These are phyloP conservation scores for Cervus canadensis DNA, from an alignment of 2,113 vertebrate genomes.

Conservation along the genomic window DNA sequence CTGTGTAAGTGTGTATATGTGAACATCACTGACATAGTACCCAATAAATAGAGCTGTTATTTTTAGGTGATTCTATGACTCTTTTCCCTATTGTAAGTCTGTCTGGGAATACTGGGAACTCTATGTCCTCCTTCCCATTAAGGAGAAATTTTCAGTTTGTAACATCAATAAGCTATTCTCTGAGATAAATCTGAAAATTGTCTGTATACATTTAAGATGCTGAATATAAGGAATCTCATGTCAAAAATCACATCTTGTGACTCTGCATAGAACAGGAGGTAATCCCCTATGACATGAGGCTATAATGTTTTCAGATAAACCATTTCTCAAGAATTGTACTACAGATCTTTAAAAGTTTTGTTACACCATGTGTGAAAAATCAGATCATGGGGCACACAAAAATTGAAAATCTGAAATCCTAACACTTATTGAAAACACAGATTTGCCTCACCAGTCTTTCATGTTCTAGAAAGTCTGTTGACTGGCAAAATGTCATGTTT, in stretches of 20 bases:
- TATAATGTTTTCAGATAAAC: background rate
- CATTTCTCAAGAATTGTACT: background rate
- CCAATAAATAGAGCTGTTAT: background rate
- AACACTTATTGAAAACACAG: background rate
- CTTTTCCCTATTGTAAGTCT: background rate
- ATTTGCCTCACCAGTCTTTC: conserved; percentile 15
- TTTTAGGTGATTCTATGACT: background rate
- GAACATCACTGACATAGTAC: background rate
- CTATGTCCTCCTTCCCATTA: background rate
- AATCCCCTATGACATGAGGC: background rate
- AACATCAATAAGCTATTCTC: background rate
- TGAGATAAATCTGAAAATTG: background rate
- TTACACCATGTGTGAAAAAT: background rate
- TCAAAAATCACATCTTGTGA: background rate
- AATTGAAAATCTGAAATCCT: background rate
- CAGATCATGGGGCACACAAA: background rate
- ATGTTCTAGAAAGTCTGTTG: conserved; percentile 18
- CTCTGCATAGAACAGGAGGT: background rate
- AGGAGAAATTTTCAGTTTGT: background rate
- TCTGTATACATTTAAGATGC: background rate
- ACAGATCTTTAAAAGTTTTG: background rate
- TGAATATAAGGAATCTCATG: background rate
- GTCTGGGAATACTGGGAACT: background rate
- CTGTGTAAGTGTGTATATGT: background rate
- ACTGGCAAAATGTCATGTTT: conserved; percentile 23